phyloP scores from a whole-genome alignment of 1,140 invertebrate species.

The Sycophaga agraensis region DNA sequence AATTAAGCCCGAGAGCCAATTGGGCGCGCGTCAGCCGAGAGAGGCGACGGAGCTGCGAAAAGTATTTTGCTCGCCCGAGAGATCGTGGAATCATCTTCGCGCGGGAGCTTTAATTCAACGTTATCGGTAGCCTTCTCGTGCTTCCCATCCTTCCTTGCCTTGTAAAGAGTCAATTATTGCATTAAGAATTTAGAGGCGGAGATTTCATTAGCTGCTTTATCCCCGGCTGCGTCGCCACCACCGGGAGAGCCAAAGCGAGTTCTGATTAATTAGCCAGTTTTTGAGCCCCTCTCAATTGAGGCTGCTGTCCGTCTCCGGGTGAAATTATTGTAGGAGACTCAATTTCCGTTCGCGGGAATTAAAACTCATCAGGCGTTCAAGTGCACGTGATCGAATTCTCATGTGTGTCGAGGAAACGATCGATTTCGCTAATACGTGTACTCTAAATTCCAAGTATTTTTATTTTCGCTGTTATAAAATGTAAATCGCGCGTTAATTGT shows the following conservation, averaged over 20 bases:
- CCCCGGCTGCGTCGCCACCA: neutral
- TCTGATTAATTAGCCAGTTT: neutral
- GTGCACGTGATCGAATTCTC: too few relatives aligned
- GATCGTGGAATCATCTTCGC: neutral
- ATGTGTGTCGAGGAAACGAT: too few relatives aligned
- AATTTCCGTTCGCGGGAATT: too few relatives aligned
- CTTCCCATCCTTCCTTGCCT: too few relatives aligned
- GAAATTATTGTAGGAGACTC: too few relatives aligned
- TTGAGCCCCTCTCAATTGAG: neutral
- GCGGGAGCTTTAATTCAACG: neutral
- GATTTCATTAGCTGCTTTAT: neutral
- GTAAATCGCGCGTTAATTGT: too few relatives aligned
- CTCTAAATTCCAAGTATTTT: too few relatives aligned
- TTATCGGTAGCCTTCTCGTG: too few relatives aligned
- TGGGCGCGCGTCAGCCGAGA: neutral
- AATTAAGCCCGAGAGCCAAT: slow-evolving; percentile 10
- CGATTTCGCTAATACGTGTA: too few relatives aligned
- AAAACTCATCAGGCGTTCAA: too few relatives aligned
- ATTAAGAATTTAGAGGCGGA: slow-evolving; percentile 8
- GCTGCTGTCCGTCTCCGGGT: too few relatives aligned
- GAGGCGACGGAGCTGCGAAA: neutral
- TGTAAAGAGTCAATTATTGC: slow-evolving; percentile 2
- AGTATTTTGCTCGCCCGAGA: neutral
- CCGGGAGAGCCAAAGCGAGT: neutral
- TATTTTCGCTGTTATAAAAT: too few relatives aligned